Evolutionary conservation across 2,113 vertebrate genomes (phyloP).

Genomic region (Procapra przewalskii): DNA sequence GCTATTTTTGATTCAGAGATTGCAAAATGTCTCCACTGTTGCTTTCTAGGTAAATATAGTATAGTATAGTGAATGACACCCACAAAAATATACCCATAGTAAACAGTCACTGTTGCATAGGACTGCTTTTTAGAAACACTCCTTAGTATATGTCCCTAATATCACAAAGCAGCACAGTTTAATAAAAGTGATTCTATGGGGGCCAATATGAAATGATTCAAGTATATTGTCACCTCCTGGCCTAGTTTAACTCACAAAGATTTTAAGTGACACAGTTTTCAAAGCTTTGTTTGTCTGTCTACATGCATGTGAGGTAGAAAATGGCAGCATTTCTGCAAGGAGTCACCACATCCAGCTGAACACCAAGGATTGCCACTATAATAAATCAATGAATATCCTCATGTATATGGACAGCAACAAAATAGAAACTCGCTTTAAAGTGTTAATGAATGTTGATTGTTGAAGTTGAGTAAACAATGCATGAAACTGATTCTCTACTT

Average conservation of each 20-base stretch:
- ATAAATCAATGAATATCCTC: neutral
- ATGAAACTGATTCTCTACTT: neutral
- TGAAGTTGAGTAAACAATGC: neutral
- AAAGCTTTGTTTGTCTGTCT: neutral
- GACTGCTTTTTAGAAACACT: neutral
- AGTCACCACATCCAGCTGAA: neutral
- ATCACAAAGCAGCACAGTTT: neutral
- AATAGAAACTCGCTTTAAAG: neutral
- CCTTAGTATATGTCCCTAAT: neutral
- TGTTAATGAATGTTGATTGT: neutral
- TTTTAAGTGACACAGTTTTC: neutral
- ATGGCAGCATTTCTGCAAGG: neutral
- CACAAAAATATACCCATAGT: neutral
- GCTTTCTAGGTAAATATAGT: neutral
- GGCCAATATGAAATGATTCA: neutral
- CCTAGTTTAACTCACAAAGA: conserved; percentile 21
- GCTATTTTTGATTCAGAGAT: neutral
- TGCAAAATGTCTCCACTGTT: neutral
- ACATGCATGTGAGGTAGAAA: neutral
- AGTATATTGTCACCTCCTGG: neutral
- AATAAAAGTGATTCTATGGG: neutral
- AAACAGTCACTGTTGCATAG: neutral
- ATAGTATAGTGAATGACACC: conserved; percentile 5
- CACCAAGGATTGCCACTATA: neutral
- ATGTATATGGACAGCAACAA: neutral